Evolutionary conservation across 2,113 vertebrate genomes (phyloP), one percentile per base, ranked within the genome.

Genomic region (Anoplopoma fimbria): DNA sequence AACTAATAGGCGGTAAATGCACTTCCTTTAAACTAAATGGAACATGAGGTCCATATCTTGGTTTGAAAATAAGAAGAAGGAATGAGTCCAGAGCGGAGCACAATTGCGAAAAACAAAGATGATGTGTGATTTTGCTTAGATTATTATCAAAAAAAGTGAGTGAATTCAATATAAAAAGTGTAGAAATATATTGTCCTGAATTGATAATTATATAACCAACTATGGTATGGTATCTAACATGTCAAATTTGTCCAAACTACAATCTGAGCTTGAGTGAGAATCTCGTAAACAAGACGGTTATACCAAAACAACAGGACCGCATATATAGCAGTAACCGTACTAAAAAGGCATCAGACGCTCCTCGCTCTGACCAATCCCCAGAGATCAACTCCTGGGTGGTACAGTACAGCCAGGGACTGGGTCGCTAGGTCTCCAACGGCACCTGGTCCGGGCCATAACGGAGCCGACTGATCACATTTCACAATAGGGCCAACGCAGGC

Each of bases 381-480:
- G 80, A 75, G 60, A 73, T 58, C 62, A 64, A 63, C 81, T 88
- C 72, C 80, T 84, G 83, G 77, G 85, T 64, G 82, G 77, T 25
- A 27, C 69, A 67, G 34, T 31, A 27, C 67, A 67, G 34, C 76
- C 51, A 51, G 61, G 34, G 57, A 74, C 42, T 31, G 60, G 81
- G 53, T 65, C 25, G 47, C 67, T 78, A 34, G 61, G n/a, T 83
- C 53, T 85, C 60, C 71, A 47, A 36, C 25, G 31, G 72, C 78
- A 75, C 72, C 81, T 57, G 49, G 80, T 78, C 67, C 72, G 70
- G 80, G 68, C 73, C 83, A 79, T 78, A 85, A 85, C 76, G 81
- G 84, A 89, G 85, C 85, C 69, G 85, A 89, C 86, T 79, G 88
- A 91, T 92, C 79, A 86, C 85, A 89, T 91, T 92, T 88, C 90